A percentile compares a stretch with the other conserved stretches of the same genome.
These are phyloP conservation scores for Polydrusus pterygomalis DNA, from an alignment of 2,888 invertebrate species.

Conservation along the genomic window DNA sequence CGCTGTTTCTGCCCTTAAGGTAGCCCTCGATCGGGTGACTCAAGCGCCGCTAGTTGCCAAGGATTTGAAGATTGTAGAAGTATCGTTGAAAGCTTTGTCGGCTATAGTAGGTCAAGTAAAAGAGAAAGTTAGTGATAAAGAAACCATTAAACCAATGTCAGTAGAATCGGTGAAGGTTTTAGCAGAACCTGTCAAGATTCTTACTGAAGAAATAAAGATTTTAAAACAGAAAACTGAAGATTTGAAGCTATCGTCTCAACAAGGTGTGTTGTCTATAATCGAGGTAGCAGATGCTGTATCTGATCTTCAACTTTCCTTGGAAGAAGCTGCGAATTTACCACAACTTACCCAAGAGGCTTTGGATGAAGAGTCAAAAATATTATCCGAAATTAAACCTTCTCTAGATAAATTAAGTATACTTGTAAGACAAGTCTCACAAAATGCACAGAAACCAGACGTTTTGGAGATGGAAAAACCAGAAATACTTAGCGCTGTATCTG, in stretches of 20 bases:
- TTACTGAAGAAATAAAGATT: slow-evolving; percentile 49
- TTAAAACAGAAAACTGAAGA: slow-evolving; percentile 47
- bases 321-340: background rate
- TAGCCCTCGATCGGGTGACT: background rate
- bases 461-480: slow-evolving; percentile 51
- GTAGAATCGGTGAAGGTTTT: background rate
- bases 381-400: slow-evolving; percentile 5
- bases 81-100: slow-evolving; percentile 36
- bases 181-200: background rate
- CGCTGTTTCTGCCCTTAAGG: background rate
- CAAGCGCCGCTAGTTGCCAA: background rate
- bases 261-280: slow-evolving; percentile 58
- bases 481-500: slow-evolving; percentile 52
- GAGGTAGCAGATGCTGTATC: slow-evolving; percentile 54
- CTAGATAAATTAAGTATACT: slow-evolving; percentile 13
- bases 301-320: slow-evolving; percentile 37
- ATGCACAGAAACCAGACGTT: slow-evolving; percentile 43
- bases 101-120: slow-evolving; percentile 35
- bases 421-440: slow-evolving; percentile 41
- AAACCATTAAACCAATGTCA: background rate
- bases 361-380: slow-evolving; percentile 3
- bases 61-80: slow-evolving; percentile 24
- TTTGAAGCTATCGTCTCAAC: slow-evolving; percentile 53
- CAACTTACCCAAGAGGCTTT: background rate
- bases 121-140: slow-evolving; percentile 9